Evolutionary conservation across 2,888 invertebrate species (phyloP).

Genomic region (Girardia tigrina): DNA sequence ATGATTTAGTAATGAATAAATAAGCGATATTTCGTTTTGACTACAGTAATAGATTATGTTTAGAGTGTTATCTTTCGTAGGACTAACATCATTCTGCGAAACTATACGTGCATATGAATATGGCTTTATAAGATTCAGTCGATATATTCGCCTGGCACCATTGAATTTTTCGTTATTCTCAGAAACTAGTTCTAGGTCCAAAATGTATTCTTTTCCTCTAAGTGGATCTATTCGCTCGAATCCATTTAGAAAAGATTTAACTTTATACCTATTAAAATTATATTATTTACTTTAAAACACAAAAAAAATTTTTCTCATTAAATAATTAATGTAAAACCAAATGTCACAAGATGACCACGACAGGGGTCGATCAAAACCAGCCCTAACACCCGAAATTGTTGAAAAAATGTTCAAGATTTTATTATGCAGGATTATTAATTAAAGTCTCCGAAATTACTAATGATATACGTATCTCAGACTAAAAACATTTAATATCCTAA

Average conservation of each 20-base stretch:
- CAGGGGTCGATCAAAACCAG: no score
- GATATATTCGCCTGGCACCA: not conserved
- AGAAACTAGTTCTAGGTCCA: not conserved
- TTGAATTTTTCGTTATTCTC: not conserved
- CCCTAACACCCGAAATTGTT: no score
- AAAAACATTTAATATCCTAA: no score
- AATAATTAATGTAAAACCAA: no score
- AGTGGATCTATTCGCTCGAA: slow-evolving; percentile 29
- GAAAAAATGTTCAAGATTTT: no score
- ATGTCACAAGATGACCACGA: no score
- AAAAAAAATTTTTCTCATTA: no score
- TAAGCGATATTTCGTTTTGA: not conserved
- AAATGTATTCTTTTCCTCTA: slow-evolving; percentile 29
- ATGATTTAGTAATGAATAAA: not conserved
- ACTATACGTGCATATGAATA: not conserved
- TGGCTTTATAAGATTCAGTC: not conserved
- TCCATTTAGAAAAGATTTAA: not conserved
- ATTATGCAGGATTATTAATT: no score
- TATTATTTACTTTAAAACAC: no score
- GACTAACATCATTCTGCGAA: not conserved
- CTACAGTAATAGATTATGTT: not conserved
- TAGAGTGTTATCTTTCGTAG: not conserved
- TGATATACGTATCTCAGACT: no score
- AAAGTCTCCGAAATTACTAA: no score
- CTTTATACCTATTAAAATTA: no score